These are phyloP conservation scores for Pseudolycoriella hygida DNA, from an alignment of 2,888 invertebrate species.

Conservation along the genomic window DNA sequence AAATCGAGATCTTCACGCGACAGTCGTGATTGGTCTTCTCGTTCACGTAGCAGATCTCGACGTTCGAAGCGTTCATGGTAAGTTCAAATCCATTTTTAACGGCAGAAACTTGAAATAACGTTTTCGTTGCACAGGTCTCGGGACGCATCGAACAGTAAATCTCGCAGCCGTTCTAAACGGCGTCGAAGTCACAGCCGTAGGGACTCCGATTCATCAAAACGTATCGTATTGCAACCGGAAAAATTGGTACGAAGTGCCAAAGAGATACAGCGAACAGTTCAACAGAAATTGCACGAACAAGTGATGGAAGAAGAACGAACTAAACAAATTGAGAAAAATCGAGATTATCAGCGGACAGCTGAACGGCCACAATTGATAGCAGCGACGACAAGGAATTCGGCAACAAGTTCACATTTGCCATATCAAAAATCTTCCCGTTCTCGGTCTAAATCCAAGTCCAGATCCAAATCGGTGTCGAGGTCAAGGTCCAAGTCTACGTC, in stretches of 20 bases:
- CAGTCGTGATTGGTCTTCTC: slow-evolving; percentile 13
- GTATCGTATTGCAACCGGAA: slow-evolving; percentile 18
- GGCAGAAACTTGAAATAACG: no score
- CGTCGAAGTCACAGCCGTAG: background rate
- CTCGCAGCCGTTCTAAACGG: background rate
- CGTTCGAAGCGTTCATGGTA: slow-evolving; percentile 11
- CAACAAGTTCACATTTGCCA: background rate
- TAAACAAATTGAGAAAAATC: background rate
- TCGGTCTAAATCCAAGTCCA: background rate
- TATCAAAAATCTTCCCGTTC: background rate
- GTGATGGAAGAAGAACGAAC: slow-evolving; percentile 17
- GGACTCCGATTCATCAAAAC: slow-evolving; percentile 4
- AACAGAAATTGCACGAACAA: slow-evolving; percentile 21
- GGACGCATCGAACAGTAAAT: slow-evolving; percentile 1
- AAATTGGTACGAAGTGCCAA: slow-evolving; percentile 23
- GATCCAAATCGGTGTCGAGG: no score
- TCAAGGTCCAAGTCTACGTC: background rate
- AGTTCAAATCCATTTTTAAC: no score
- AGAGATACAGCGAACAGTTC: slow-evolving; percentile 22
- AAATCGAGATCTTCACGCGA: slow-evolving; percentile 22
- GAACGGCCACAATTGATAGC: background rate
- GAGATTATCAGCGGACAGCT: background rate
- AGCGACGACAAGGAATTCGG: background rate
- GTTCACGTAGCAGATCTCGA: slow-evolving; percentile 7
- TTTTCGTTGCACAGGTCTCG: slow-evolving; percentile 1